These are phyloP conservation scores for Gopherus evgoodei DNA, from an alignment of 2,113 vertebrate genomes.

Conservation along the genomic window DNA sequence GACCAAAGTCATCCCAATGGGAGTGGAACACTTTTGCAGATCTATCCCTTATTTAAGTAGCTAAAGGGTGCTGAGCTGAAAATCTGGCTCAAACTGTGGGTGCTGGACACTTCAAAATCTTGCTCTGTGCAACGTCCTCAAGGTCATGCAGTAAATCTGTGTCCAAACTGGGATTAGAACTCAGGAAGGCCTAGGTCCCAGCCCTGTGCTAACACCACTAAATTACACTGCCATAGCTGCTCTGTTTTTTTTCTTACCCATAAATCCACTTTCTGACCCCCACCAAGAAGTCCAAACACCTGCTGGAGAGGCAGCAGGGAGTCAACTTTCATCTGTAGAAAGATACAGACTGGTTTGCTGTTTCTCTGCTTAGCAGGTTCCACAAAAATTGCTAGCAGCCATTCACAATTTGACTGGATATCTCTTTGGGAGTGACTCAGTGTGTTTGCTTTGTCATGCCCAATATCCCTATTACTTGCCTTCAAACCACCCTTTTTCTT, in stretches of 20 bases:
- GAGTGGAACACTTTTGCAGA: neutral
- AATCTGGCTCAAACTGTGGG: neutral
- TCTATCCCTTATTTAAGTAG: neutral
- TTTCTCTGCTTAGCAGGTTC: slow-evolving; percentile 64
- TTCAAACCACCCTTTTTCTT: slow-evolving; percentile 21
- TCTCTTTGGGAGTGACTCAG: neutral
- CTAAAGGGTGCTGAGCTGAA: neutral
- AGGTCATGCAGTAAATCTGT: neutral
- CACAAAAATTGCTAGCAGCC: slow-evolving; percentile 58
- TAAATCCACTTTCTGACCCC: neutral
- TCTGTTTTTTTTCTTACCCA: neutral
- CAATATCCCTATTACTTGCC: slow-evolving; percentile 57
- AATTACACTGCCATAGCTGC: too few relatives aligned
- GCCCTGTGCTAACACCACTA: neutral
- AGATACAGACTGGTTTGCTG: neutral
- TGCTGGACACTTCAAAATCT: neutral
- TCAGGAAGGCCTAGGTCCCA: neutral
- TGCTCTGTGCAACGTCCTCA: neutral
- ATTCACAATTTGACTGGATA: slow-evolving; percentile 34
- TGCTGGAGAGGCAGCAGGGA: neutral
- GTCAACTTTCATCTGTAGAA: neutral
- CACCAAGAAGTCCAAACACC: neutral
- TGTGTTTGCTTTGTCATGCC: neutral
- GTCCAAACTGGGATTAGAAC: neutral
- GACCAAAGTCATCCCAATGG: neutral